Evolutionary conservation across 2,113 vertebrate species (phyloP), one percentile per base, ranked within the genome.

Genomic region (Sinocyclocheilus anshuiensis): DNA sequence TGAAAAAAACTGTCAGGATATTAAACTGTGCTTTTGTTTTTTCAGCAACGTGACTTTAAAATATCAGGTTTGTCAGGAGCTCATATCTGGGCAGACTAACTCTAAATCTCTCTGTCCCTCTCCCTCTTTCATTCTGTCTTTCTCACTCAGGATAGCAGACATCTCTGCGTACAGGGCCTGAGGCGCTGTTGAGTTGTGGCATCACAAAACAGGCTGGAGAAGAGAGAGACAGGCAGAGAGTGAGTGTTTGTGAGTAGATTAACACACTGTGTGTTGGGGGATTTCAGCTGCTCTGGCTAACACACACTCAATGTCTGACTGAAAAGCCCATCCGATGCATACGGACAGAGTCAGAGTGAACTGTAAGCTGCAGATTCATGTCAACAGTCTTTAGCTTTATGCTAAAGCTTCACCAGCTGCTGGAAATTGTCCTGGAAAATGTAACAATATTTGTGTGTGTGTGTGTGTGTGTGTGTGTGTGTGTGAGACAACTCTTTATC

Each of bases 221-320:
- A 83, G 81, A 83, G 65, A 71, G 57, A 59, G 50, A 79, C 2
- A 36, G 53, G 22, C 53, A 81, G 33, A 39, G 65, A 83, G 39
- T 6, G 24, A n/a, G 65, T 83, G 81, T 72, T 71, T 71, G 81
- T 71, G 81, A 55, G 48, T 26, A 83, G 81, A 83, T 83, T 83
- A 83, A 83, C 81, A 83, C 81, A 71, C 42, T 83, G 42, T 71
- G 81, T 83, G 81, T 82, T 82, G 16, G 80, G 39, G 63, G 63
- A 82, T 67, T 82, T 82, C 63, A 55, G 16, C 81, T 53, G 48
- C 20, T 83, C 63, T 72, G 24, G 20, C 63, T 53, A 83, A 55
- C 81, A 83, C 81, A 55, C 63, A 71, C 45, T 69, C 81, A 71
- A 18, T 36, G 45, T 53, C 65, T 22, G 24, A 83, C 15, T 71